Base-by-base conservation (phyloP, 2,113 vertebrate genomes). In the Piprites chloris region DNA sequence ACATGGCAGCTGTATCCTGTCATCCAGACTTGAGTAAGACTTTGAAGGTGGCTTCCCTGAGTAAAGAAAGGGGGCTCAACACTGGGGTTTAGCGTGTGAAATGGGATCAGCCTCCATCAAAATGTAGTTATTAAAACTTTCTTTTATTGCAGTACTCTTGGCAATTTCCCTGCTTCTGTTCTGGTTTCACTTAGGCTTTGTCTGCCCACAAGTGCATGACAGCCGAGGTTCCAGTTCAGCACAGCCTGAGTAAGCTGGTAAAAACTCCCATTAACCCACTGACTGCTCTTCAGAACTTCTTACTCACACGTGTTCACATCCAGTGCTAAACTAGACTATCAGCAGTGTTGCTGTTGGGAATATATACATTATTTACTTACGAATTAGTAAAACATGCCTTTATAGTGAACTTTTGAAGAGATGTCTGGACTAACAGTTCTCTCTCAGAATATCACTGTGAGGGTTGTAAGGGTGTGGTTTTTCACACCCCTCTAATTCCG, bases 101-200 rank as follows among this genome's bases (percentile, higher is more conserved):
- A 80, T 87, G 10, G 8, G 59, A 87, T 93, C 82, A 47, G 42
- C n/a, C 68, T 77, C 35, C 85, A 80, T 92, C 72, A 96, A 85
- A 96, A 92, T 58, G 10, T 28, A 94, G 63, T 93, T 95, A 88
- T 80, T 90, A 84, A 87, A 86, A 78, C 68, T 93, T 90, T 86
- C 62, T 96, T 96, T 88, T 95, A 68, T 78, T 96, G 62, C 66
- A 79, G 49, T 72, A 37, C 66, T 90, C 52, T 93, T 96, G 92
- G 79, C 85, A 93, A 65, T 92, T 71, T 81, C 68, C 44, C 83
- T 95, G 79, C 93, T 96, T 92, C 90, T 96, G 79, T 93, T 96
- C 87, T 94, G 95, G 93, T 96, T 97, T 92, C 90, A 90, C 83
- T 97, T 93, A 94, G 65, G 59, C 50, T 95, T 80, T 94, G 92